Evolutionary conservation across 2,888 invertebrate species (phyloP).

Genomic region (Tineola bisselliella): DNA sequence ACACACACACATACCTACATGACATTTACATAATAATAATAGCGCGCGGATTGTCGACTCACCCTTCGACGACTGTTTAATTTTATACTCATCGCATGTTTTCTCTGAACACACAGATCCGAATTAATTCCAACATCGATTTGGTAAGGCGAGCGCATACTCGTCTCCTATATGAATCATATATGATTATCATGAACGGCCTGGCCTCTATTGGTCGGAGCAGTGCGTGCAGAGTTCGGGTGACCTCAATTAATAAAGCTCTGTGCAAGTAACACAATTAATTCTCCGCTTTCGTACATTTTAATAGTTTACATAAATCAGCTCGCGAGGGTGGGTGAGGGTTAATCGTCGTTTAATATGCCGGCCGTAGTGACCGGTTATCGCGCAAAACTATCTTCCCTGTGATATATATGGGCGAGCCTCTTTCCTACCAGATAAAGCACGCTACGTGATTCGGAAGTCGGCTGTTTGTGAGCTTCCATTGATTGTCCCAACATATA

Average conservation of each 20-base stretch:
- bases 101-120: constrained; percentile 52
- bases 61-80: constrained; percentile 35
- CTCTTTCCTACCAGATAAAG: constrained; percentile 29
- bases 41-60: constrained; percentile 54
- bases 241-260: constrained; percentile 63
- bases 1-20: constrained; percentile 59
- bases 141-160: too few relatives aligned
- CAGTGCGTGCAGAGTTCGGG: too few relatives aligned
- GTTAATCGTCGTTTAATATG: constrained; percentile 66
- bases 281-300: constrained; percentile 66
- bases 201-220: too few relatives aligned
- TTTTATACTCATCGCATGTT: constrained; percentile 65
- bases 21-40: constrained; percentile 67
- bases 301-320: constrained; percentile 68
- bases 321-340: constrained; percentile 45
- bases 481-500: too few relatives aligned
- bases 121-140: too few relatives aligned
- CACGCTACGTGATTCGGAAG: constrained; percentile 33
- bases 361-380: constrained; percentile 20
- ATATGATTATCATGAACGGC: neutral
- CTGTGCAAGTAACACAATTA: constrained; percentile 62
- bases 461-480: constrained; percentile 20
- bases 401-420: constrained; percentile 23
- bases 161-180: too few relatives aligned
- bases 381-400: constrained; percentile 21